Percentiles rank a stretch among this genome's conserved stretches.
Evolutionary conservation across 2,113 vertebrate genomes (phyloP).

Genomic region (Pyrgilauda ruficollis): DNA sequence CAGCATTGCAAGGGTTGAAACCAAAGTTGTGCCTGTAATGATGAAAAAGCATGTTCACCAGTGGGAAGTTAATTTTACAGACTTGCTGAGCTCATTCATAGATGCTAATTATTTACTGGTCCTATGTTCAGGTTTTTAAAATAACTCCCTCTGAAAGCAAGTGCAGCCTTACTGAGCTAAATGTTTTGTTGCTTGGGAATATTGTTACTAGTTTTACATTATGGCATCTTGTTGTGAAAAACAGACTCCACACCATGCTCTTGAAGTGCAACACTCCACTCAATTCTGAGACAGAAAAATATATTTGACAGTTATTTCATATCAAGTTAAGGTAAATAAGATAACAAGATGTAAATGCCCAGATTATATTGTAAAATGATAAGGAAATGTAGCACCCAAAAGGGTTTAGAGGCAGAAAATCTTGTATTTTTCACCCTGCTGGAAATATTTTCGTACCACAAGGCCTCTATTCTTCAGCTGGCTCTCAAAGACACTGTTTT

Average conservation of each 20-base stretch:
- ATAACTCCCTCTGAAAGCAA: not conserved
- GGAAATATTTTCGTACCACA: not conserved
- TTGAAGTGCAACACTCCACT: not conserved
- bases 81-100: not conserved
- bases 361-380: not conserved
- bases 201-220: not conserved
- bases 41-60: not conserved
- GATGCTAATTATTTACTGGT: conserved; percentile 4
- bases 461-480: not conserved
- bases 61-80: not conserved
- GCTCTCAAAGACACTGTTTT: not conserved
- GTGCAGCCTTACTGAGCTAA: not conserved
- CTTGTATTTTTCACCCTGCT: not conserved
- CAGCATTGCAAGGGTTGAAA: not conserved
- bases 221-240: not conserved
- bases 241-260: not conserved
- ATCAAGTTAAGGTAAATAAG: not conserved
- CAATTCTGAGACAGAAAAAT: not conserved
- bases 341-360: not conserved
- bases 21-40: fast-evolving
- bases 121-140: conserved; percentile 13
- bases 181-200: not conserved
- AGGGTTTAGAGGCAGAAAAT: not conserved
- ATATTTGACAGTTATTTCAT: not conserved
- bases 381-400: not conserved